Conservation (phyloP, 35 echinoderm and acorn worm genomes). For the Heliocidaris erythrogramma region DNA sequence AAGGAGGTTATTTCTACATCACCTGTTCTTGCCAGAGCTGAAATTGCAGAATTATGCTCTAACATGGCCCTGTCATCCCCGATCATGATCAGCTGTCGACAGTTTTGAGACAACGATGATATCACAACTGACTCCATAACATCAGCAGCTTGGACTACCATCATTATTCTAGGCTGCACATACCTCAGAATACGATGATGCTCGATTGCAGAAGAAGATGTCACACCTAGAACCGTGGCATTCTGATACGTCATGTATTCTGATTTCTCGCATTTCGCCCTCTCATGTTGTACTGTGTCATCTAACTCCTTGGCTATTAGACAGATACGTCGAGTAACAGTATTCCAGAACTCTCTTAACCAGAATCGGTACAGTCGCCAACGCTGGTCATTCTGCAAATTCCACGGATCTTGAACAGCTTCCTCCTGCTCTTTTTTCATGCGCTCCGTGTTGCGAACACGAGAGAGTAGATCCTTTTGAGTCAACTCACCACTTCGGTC, state of each 20-base stretch:
- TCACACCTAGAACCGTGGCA: conserved; percentile 59
- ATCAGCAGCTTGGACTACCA: conserved; percentile 82
- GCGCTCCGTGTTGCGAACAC: conserved; percentile 6
- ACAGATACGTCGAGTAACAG: not conserved
- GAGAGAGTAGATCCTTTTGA: not conserved
- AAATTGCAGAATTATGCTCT: conserved; percentile 63
- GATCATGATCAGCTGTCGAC: conserved; percentile 80
- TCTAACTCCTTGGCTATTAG: conserved; percentile 3
- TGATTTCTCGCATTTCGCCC: not conserved
- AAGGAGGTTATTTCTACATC: conserved; percentile 76
- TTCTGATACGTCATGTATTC: not conserved
- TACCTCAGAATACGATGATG: conserved; percentile 43
- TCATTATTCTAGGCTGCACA: conserved; percentile 60
- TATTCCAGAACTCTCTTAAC: conserved; percentile 5
- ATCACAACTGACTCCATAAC: conserved; percentile 77
- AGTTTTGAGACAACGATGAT: conserved; percentile 57
- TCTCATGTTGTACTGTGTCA: not conserved
- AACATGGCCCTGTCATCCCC: conserved; percentile 76
- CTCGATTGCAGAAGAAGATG: conserved; percentile 72
- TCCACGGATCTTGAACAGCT: conserved; percentile 27
- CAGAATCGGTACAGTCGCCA: conserved; percentile 64
- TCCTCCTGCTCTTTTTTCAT: conserved; percentile 50
- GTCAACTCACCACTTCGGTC: not conserved
- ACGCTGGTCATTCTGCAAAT: not conserved
- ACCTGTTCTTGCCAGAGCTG: conserved; percentile 62